A percentile compares a stretch with the other conserved stretches of the same genome.
Conservation (phyloP, 2,113 vertebrate genomes). For the Chrysochloris asiatica region DNA sequence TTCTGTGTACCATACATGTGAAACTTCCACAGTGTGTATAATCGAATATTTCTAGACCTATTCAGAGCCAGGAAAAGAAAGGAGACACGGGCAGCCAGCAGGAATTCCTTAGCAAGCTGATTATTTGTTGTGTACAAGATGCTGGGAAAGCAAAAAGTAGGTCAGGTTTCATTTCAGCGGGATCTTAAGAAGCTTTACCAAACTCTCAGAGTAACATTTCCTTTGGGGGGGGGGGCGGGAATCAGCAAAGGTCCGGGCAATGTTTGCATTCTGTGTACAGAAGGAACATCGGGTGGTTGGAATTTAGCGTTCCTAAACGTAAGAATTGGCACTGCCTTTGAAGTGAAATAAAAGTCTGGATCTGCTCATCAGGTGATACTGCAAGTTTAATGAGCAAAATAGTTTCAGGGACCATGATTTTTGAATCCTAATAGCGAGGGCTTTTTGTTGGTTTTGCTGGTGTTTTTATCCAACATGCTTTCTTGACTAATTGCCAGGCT, state of each 20-base stretch:
- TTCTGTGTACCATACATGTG: neutral
- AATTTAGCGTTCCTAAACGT: conserved; percentile 31
- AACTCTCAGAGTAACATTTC: conserved; percentile 46
- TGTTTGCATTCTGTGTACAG: conserved; percentile 11
- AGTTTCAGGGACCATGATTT: neutral
- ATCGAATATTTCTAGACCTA: conserved; percentile 39
- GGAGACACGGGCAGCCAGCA: conserved; percentile 48
- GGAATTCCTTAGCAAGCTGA: conserved; percentile 71
- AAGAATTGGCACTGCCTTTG: conserved; percentile 51
- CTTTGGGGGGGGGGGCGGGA: conserved; percentile 23
- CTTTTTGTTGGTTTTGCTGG: neutral
- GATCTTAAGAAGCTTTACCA: conserved; percentile 56
- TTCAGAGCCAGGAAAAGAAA: conserved; percentile 23
- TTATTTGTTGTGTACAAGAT: conserved; percentile 69
- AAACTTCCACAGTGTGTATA: neutral
- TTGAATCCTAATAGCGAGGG: neutral
- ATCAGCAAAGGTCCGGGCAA: conserved; percentile 35
- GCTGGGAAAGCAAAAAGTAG: conserved; percentile 74
- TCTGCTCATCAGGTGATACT: neutral
- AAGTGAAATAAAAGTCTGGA: conserved; percentile 33
- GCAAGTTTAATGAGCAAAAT: neutral
- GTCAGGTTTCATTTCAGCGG: conserved; percentile 79
- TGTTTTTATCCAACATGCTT: conserved; percentile 48
- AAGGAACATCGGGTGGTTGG: neutral
- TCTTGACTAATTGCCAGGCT: conserved; percentile 55